Evolutionary conservation across 2,888 invertebrate species (phyloP), one percentile per base, ranked within the genome.

Genomic region (Drosophila leonis): DNA sequence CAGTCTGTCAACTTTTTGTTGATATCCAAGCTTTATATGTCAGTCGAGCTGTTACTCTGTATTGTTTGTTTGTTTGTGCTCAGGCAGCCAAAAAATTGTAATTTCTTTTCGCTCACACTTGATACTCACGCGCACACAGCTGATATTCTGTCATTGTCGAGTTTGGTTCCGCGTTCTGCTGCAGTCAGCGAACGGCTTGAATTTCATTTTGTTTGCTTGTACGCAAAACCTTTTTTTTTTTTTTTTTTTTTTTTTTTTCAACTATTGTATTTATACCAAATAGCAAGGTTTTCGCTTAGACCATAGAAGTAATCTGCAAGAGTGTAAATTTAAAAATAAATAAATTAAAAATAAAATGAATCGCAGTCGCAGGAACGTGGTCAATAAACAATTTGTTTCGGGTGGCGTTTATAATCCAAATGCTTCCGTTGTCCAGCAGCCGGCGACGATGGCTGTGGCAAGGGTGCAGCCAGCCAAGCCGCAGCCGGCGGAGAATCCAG

Each of bases 401-500:
- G 90, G 87, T 27, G 88, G 87, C 27, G 54, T 80, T 62, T 84
- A 86, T 90, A 82, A 90, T 57, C 71, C 84, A 5, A 84, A 62
- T 78, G 65, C 44, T 13, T 7, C 52, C 44, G 13, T 59, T 12
- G 13, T 15, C 24, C 57, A 42, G 20, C 41, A 27, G 29, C 29
- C 41, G 18, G 12, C 42, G 15, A 18, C 15, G 1, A 1, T 31
- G 31, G 13, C 18, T 8, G 9, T 42, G 13, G 29, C 27, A 7
- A 24, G 60, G 39, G 18, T 10, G 18, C 60, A 37, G 37, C 48
- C 18, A 3, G 35, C 15, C 9, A 42, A 56, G 31, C 35, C 29
- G 18, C 44, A 33, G 24, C 12, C 12, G 44, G 42, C 31, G 24
- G 35, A 35, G 33, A 49, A 7, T 7, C n/a, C n/a, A n/a, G n/a